Evolutionary conservation across 2,888 invertebrate genomes (phyloP).

Genomic region (Thymelicus lineola): DNA sequence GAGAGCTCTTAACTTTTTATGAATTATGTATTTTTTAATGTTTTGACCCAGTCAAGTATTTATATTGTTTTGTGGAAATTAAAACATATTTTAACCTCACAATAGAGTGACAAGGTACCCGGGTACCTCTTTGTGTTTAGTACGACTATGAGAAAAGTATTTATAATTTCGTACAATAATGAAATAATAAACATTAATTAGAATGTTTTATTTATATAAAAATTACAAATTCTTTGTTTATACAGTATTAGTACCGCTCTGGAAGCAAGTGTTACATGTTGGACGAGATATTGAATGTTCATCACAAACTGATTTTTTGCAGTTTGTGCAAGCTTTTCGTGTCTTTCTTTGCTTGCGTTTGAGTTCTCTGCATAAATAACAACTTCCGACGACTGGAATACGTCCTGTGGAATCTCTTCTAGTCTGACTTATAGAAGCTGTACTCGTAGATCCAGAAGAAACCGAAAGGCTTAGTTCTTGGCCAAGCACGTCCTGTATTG

Average conservation of each 20-base stretch:
- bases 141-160: neutral
- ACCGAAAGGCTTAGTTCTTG: constrained; percentile 32
- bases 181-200: constrained; percentile 17
- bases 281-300: constrained; percentile 35
- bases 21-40: constrained; percentile 24
- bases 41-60: constrained; percentile 30
- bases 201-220: constrained; percentile 29
- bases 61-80: constrained; percentile 26
- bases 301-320: constrained; percentile 38
- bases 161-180: no score
- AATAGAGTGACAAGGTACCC: constrained; percentile 33
- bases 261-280: constrained; percentile 35
- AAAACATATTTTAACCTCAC: constrained; percentile 23
- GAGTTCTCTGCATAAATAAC: constrained; percentile 36
- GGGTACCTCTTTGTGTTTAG: constrained; percentile 34
- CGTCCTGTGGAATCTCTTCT: constrained; percentile 37
- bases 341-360: constrained; percentile 31
- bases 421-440: constrained; percentile 30
- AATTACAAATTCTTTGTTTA: constrained; percentile 31
- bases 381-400: constrained; percentile 34
- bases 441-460: constrained; percentile 17
- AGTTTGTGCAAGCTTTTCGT: constrained; percentile 31
- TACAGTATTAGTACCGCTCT: constrained; percentile 20
- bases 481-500: constrained; percentile 37
- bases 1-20: constrained; percentile 28